Percentiles rank a stretch among this genome's conserved stretches.
Conservation (phyloP, 2,888 invertebrate species). For the Steinernema carpocapsae region DNA sequence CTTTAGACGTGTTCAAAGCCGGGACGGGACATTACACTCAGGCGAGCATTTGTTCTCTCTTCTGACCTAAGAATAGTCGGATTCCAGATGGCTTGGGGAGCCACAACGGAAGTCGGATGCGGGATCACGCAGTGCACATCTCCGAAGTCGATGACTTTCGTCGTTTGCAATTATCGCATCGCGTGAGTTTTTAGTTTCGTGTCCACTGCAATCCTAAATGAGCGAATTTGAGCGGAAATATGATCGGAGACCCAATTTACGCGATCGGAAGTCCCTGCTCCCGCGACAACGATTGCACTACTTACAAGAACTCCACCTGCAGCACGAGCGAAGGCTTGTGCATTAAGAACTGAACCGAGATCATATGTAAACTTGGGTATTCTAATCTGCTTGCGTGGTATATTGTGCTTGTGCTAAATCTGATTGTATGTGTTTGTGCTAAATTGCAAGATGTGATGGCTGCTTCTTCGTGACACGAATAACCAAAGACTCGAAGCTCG, state of each 20-base stretch:
- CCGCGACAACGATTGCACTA: not conserved
- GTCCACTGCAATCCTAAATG: not conserved
- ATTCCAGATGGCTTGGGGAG: slow-evolving; percentile 1
- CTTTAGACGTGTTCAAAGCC: not conserved
- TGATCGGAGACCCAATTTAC: not conserved
- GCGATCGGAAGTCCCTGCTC: not conserved
- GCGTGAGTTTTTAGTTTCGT: not conserved
- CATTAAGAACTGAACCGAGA: not conserved
- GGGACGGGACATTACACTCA: slow-evolving; percentile 9
- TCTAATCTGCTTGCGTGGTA: too few relatives aligned
- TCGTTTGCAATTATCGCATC: not conserved
- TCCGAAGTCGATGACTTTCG: not conserved
- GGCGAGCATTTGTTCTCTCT: not conserved
- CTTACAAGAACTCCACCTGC: not conserved
- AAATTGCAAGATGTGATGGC: too few relatives aligned
- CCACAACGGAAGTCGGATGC: not conserved
- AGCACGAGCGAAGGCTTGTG: not conserved
- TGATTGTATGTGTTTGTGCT: too few relatives aligned
- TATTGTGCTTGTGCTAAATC: too few relatives aligned
- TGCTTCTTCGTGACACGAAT: too few relatives aligned
- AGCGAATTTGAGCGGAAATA: not conserved
- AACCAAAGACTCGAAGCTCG: too few relatives aligned
- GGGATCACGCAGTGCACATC: not conserved
- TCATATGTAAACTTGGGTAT: too few relatives aligned
- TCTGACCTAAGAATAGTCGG: too few relatives aligned